phyloP scores from a whole-genome alignment of 2,797 vertebrate genomes.

The Parotocinclus haroldoi region DNA sequence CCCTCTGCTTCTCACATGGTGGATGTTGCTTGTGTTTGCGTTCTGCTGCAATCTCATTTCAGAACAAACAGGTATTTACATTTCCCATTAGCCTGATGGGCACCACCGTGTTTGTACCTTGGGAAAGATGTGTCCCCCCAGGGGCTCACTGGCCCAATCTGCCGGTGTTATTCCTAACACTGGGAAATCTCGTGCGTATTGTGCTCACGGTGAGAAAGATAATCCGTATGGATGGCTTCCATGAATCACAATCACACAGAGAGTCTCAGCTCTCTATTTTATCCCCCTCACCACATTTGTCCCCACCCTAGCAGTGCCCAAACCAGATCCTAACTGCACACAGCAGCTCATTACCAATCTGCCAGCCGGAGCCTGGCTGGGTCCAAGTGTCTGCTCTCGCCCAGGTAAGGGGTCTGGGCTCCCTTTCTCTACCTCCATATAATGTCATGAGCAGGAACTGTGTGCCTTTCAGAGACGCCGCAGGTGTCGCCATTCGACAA shows the following conservation, averaged over 20 bases:
- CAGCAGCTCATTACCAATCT: constrained; percentile 80
- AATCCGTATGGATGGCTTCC: constrained; percentile 81
- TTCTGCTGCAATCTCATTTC: constrained; percentile 43
- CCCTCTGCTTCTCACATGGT: constrained; percentile 1
- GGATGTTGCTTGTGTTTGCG: constrained; percentile 40
- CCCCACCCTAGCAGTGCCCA: constrained; percentile 51
- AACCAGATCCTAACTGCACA: constrained; percentile 74
- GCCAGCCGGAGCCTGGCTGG: constrained; percentile 76
- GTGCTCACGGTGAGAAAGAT: constrained; percentile 82
- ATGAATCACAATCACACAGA: constrained; percentile 85
- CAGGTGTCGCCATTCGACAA: constrained; percentile 81
- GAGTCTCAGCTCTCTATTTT: constrained; percentile 78
- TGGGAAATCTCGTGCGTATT: constrained; percentile 77
- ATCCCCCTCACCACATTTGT: constrained; percentile 73
- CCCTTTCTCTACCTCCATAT: constrained; percentile 78
- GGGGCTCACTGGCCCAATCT: constrained; percentile 61
- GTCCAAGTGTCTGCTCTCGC: constrained; percentile 79
- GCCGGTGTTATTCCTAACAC: constrained; percentile 71
- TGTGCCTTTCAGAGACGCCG: constrained; percentile 80
- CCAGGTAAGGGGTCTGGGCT: constrained; percentile 83
- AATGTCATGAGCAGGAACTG: constrained; percentile 80
- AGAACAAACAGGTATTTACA: constrained; percentile 55
- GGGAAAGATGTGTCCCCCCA: constrained; percentile 47
- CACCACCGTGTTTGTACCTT: constrained; percentile 50
- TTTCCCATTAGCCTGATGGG: constrained; percentile 46